Conservation (phyloP, 2,797 vertebrate genomes). For the Hoplostethus atlanticus region DNA sequence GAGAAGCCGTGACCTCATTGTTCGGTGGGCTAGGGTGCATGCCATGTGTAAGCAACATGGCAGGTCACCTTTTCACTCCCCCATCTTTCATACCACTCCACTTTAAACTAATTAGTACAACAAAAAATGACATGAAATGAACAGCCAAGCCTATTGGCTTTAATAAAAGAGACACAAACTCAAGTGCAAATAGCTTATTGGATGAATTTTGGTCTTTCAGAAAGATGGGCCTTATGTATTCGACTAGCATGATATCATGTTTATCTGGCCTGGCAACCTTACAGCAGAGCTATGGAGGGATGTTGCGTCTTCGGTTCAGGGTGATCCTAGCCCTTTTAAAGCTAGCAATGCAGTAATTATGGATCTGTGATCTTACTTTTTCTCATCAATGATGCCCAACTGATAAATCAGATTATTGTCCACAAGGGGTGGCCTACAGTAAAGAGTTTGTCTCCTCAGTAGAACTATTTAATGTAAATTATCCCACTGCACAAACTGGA, state of each 20-base stretch:
- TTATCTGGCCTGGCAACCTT: background rate
- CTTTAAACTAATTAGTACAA: background rate
- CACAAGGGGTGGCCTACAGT: background rate
- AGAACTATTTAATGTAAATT: background rate
- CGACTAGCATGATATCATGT: background rate
- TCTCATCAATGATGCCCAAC: background rate
- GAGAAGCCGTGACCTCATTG: background rate
- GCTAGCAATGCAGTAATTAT: background rate
- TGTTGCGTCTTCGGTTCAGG: background rate
- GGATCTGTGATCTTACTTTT: background rate
- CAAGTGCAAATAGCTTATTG: background rate
- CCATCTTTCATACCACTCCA: background rate
- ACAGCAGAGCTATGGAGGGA: background rate
- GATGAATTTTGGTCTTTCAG: background rate
- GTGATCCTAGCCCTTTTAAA: background rate
- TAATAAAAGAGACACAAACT: background rate
- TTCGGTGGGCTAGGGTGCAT: background rate
- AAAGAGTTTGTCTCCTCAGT: background rate
- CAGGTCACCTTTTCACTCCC: background rate
- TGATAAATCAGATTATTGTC: background rate
- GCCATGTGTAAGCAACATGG: background rate
- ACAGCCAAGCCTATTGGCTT: background rate
- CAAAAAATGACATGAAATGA: background rate
- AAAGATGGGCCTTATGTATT: background rate
- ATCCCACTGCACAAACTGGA: background rate